phyloP scores from a whole-genome alignment of 2,888 invertebrate species.

The Oxystoma pomonae region DNA sequence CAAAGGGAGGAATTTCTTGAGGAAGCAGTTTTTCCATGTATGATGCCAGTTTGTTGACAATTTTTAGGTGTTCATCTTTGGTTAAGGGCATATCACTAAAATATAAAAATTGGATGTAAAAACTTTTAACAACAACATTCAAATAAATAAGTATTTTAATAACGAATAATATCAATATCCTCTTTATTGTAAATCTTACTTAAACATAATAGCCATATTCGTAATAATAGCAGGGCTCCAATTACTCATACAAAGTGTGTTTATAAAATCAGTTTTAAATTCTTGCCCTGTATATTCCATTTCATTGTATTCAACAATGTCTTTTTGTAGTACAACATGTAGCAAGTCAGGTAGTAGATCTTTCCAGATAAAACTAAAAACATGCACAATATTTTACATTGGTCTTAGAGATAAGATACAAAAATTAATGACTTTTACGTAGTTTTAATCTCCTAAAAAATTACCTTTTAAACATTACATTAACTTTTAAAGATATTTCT shows the following conservation, averaged over 20 bases:
- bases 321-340: constrained; percentile 52
- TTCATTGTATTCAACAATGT: constrained; percentile 55
- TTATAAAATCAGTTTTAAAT: constrained; percentile 58
- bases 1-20: constrained; percentile 61
- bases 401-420: no score
- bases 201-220: constrained; percentile 64
- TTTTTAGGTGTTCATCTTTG: constrained; percentile 56
- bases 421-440: no score
- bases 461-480: no score
- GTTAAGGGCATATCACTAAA: constrained; percentile 57
- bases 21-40: constrained; percentile 56
- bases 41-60: constrained; percentile 59
- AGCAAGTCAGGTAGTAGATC: constrained; percentile 62
- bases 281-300: constrained; percentile 56
- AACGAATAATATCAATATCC: no score
- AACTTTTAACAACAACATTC: no score
- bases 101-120: no score
- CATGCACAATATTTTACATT: no score
- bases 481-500: no score
- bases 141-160: no score
- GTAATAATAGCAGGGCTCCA: constrained; percentile 59
- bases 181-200: constrained; percentile 55
- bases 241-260: constrained; percentile 55
- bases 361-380: constrained; percentile 56
- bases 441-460: no score